phyloP scores from a whole-genome alignment of 2,113 vertebrate species.

The Lepisosteus osseus region DNA sequence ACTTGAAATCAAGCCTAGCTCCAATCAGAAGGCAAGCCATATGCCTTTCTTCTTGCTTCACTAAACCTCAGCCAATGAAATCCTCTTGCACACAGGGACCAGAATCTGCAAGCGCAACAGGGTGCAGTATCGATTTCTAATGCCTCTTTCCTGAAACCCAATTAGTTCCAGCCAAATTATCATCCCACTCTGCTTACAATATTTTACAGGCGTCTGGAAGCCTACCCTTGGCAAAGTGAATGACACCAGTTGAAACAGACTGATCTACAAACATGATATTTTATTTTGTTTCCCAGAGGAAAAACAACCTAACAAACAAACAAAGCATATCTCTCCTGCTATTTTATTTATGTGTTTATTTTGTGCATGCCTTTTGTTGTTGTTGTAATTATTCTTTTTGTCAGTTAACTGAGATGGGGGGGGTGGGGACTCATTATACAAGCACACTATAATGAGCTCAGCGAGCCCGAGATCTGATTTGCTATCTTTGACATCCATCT shows the following conservation, averaged over 20 bases:
- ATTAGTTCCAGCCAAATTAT: constrained; percentile 81
- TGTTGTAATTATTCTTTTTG: constrained; percentile 69
- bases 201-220: constrained; percentile 67
- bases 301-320: constrained; percentile 57
- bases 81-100: constrained; percentile 52
- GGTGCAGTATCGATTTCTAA: constrained; percentile 74
- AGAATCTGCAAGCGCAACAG: constrained; percentile 69
- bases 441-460: constrained; percentile 60
- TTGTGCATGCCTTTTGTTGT: constrained; percentile 65
- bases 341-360: constrained; percentile 72
- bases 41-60: too few relatives aligned
- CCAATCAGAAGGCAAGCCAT: too few relatives aligned
- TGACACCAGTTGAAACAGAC: constrained; percentile 73
- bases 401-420: constrained; percentile 54
- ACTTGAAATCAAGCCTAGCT: too few relatives aligned
- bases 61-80: too few relatives aligned
- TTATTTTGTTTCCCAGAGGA: constrained; percentile 31
- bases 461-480: constrained; percentile 67
- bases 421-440: constrained; percentile 64
- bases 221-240: constrained; percentile 62
- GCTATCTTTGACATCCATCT: constrained; percentile 77
- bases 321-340: constrained; percentile 58
- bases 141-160: constrained; percentile 77
- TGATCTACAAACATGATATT: constrained; percentile 34
- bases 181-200: constrained; percentile 67